Conservation (phyloP, 64 coral and sea anemone species). For the Actinia equina region DNA sequence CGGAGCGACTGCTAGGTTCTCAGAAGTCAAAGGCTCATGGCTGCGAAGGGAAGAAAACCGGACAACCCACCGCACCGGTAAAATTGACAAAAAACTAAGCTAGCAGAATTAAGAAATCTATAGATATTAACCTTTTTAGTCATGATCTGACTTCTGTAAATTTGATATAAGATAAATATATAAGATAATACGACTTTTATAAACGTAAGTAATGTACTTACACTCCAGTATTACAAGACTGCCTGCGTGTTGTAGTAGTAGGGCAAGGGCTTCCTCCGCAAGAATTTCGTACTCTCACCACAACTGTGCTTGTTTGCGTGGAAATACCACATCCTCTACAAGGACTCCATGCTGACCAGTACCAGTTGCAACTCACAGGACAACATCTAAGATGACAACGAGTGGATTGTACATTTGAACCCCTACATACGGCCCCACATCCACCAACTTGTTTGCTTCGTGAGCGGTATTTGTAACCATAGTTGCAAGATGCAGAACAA, state of each 20-base stretch:
- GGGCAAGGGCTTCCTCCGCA: constrained; percentile 68
- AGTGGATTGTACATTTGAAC: no score
- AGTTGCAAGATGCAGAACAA: constrained; percentile 19
- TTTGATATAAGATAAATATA: no score
- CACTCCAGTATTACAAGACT: constrained; percentile 49
- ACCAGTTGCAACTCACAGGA: constrained; percentile 48
- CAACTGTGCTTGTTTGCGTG: constrained; percentile 19
- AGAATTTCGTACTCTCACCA: constrained; percentile 6
- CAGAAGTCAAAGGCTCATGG: no score
- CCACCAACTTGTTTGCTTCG: not conserved
- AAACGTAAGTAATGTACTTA: constrained; percentile 9
- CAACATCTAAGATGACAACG: constrained; percentile 39
- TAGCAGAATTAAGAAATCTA: no score
- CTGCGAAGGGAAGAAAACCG: no score
- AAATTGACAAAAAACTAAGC: no score
- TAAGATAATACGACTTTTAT: not conserved
- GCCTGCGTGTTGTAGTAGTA: not conserved
- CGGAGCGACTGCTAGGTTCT: no score
- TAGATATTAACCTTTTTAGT: no score
- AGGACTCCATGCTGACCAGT: constrained; percentile 42
- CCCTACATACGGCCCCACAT: not conserved
- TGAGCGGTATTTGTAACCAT: not conserved
- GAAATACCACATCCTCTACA: constrained; percentile 59
- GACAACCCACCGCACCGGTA: no score
- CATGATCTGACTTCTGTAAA: no score